Conservation (phyloP, 2,113 vertebrate genomes). For the Microcebus jonahi region DNA sequence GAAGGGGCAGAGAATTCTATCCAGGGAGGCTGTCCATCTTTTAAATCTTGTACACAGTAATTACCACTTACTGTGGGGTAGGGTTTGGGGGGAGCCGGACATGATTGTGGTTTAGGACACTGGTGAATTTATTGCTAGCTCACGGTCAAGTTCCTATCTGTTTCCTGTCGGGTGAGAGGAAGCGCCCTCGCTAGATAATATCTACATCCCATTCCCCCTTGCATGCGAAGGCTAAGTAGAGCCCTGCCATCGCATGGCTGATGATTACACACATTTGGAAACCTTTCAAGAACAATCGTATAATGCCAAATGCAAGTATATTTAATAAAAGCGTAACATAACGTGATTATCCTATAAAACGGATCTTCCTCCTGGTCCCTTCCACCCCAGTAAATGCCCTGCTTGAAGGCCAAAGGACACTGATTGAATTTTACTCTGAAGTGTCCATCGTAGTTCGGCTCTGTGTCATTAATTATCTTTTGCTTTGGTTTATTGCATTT, state of each 20-base stretch:
- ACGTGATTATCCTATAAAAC: constrained; percentile 12
- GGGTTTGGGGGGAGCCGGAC: fast-evolving
- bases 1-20: background rate
- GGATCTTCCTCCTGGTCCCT: background rate
- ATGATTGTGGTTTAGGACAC: background rate
- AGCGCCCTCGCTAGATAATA: background rate
- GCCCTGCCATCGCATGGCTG: background rate
- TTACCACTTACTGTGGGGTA: background rate
- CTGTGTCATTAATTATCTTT: constrained; percentile 51
- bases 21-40: background rate
- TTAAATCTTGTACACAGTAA: background rate
- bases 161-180: background rate
- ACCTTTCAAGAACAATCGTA: constrained; percentile 49
- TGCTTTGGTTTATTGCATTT: constrained; percentile 53
- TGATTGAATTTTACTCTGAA: constrained; percentile 43
- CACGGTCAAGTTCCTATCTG: background rate
- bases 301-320: constrained; percentile 23
- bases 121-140: background rate
- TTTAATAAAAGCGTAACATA: constrained; percentile 32
- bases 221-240: constrained; percentile 10
- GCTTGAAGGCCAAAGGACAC: background rate
- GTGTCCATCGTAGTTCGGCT: background rate
- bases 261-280: constrained; percentile 58
- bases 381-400: background rate
- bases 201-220: background rate